Evolutionary conservation across 2,888 invertebrate genomes (phyloP).

Genomic region (Meiosimyza platycephala): DNA sequence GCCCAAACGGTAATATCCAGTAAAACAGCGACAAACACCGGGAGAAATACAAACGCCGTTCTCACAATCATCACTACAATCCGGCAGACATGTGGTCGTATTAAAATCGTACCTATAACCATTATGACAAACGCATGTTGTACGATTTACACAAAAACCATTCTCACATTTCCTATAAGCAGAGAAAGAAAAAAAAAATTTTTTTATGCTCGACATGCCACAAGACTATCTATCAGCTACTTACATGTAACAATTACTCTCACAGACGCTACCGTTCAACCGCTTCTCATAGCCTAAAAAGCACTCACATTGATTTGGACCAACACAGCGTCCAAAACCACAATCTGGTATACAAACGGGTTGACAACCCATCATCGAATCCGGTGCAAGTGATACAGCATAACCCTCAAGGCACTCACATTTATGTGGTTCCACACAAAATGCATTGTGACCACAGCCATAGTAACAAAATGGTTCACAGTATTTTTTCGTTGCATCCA

Average conservation of each 20-base stretch:
- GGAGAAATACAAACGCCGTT: constrained; percentile 66
- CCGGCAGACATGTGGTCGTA: constrained; percentile 60
- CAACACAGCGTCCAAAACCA: constrained; percentile 68
- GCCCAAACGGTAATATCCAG: constrained; percentile 60
- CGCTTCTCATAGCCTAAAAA: constrained; percentile 60
- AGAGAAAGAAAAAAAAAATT: background rate
- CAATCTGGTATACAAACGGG: constrained; percentile 62
- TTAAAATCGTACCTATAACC: constrained; percentile 62
- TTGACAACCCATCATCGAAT: constrained; percentile 54
- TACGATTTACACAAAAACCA: constrained; percentile 67
- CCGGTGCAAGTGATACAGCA: constrained; percentile 47
- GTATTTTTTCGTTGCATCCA: constrained; percentile 63
- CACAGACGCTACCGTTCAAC: constrained; percentile 56
- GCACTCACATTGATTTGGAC: constrained; percentile 69
- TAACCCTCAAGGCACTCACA: constrained; percentile 68
- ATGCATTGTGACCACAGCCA: constrained; percentile 71
- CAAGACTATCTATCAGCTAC: constrained; percentile 38
- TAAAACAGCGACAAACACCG: constrained; percentile 64
- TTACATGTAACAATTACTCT: constrained; percentile 58
- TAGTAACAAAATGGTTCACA: constrained; percentile 71
- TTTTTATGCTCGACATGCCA: background rate
- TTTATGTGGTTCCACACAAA: constrained; percentile 72
- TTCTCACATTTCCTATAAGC: constrained; percentile 60
- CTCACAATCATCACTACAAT: constrained; percentile 58
- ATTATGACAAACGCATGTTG: constrained; percentile 68